Evolutionary conservation across 2,797 vertebrate genomes (phyloP).

Genomic region (Aulostomus chinensis): DNA sequence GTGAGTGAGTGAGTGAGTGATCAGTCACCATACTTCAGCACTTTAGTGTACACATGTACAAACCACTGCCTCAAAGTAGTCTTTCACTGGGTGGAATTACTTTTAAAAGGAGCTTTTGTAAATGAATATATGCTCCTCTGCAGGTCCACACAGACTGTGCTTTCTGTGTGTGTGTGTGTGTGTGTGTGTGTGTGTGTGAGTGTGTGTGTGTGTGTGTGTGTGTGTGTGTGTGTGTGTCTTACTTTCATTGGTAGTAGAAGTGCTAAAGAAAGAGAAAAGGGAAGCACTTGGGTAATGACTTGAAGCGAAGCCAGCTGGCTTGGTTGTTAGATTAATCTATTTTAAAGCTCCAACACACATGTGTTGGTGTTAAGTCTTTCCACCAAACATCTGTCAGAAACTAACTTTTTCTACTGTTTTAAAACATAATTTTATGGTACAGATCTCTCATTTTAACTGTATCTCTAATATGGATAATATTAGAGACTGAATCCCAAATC

Average conservation of each 20-base stretch:
- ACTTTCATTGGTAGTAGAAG: slow-evolving; percentile 45
- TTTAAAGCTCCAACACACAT: slow-evolving; percentile 20
- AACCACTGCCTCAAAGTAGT: slow-evolving; percentile 25
- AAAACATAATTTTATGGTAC: too few species aligned
- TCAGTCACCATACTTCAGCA: slow-evolving; percentile 12
- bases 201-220: slow-evolving; percentile 5
- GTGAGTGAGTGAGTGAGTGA: slow-evolving; percentile 11
- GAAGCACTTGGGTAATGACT: slow-evolving; percentile 70
- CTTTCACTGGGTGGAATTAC: slow-evolving; percentile 41
- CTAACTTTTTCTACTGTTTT: background rate
- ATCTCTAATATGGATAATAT: too few species aligned
- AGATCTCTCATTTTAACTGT: too few species aligned
- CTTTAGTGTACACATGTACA: slow-evolving; percentile 23
- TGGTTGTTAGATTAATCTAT: slow-evolving; percentile 27
- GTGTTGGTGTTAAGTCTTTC: slow-evolving; percentile 16
- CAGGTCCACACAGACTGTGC: slow-evolving; percentile 13
- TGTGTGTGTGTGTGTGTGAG: slow-evolving; percentile 13
- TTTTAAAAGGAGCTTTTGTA: slow-evolving; percentile 48
- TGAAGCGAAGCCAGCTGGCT: slow-evolving; percentile 65
- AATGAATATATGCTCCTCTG: slow-evolving; percentile 33
- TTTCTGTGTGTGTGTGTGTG: slow-evolving; percentile 2
- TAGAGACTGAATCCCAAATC: too few species aligned
- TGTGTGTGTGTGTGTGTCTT: slow-evolving; percentile 14
- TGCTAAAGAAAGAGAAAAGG: slow-evolving; percentile 46
- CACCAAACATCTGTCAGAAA: background rate